These are phyloP conservation scores for Lepisosteus osseus DNA, from an alignment of 2,113 vertebrate species.

Conservation along the genomic window DNA sequence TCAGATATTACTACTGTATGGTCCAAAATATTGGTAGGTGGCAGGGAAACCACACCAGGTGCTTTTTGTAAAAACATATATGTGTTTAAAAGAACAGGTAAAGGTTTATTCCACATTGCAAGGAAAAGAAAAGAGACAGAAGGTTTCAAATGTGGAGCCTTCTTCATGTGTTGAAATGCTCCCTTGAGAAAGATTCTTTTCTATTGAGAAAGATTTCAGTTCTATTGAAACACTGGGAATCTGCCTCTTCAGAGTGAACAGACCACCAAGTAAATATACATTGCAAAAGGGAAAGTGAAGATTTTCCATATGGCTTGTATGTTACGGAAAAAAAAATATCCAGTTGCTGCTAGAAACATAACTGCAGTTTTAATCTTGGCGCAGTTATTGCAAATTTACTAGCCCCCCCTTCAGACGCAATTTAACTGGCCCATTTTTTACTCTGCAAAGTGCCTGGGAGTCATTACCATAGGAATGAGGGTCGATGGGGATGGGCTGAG, in stretches of 20 bases:
- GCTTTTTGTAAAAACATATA: too few species aligned
- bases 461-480: constrained; percentile 20
- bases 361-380: constrained; percentile 12
- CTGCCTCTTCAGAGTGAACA: too few species aligned
- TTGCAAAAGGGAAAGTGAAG: constrained; percentile 33
- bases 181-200: too few species aligned
- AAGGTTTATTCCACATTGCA: too few species aligned
- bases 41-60: not conserved
- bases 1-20: constrained; percentile 39
- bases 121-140: too few species aligned
- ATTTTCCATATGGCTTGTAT: constrained; percentile 24
- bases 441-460: constrained; percentile 49
- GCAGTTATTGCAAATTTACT: not conserved
- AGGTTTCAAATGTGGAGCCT: too few species aligned
- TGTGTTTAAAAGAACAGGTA: too few species aligned
- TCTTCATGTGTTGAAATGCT: too few species aligned
- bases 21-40: constrained; percentile 10
- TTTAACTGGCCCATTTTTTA: constrained; percentile 28
- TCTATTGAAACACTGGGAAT: too few species aligned
- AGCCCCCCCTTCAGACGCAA: constrained; percentile 12
- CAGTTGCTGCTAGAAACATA: constrained; percentile 42
- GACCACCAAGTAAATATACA: not conserved
- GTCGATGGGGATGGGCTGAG: not conserved
- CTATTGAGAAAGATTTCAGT: too few species aligned
- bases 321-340: constrained; percentile 23